Evolutionary conservation across 2,797 vertebrate genomes (phyloP), one percentile per base, ranked within the genome.

Genomic region (Enteromius thamalakanensis): DNA sequence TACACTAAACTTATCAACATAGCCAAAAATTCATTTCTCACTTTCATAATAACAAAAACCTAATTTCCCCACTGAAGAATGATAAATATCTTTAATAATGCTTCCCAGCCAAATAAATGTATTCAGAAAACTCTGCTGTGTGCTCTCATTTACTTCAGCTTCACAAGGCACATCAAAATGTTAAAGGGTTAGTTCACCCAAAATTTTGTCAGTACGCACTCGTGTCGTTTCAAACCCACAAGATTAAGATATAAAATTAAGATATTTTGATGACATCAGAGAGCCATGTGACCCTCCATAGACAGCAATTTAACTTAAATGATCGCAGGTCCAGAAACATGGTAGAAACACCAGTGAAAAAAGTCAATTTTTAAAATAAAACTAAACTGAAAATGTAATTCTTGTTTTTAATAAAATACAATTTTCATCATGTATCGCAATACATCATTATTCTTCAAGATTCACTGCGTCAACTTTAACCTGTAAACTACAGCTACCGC

Each of bases 1-100:
- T 19, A 21, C 17, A 23, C 15, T 81, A 6, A 51, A 75, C 34
- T 65, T 29, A 83, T 49, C 21, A 67, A 42, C 15, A 32, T 5
- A 76, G 21, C 29, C 65, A 34, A 72, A 55, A 62, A 58, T 8
- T 58, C 3, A 85, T 81, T 85, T 78, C 47, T 81, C 77, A 83
- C 19, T 32, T 76, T 65, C 32, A 80, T 70, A n/a, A 42, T 19
- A 60, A 83, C 23, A 49, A 79, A 53, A 80, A 42, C 5, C 32
- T 72, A 0, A 85, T 76, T 78, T 80, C 62, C 76, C 70, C 23
- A 53, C 32, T 34, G 47, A 68, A 53, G 64, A 42, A 70, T 80
- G 71, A 86, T 81, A 85, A 67, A 79, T 17, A 76, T 84, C 86
- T 86, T 81, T 79, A 79, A 85, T 86, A 86, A 83, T 19, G 15